Evolutionary conservation across 2,888 invertebrate species (phyloP).

Genomic region (Lepas anatifera): DNA sequence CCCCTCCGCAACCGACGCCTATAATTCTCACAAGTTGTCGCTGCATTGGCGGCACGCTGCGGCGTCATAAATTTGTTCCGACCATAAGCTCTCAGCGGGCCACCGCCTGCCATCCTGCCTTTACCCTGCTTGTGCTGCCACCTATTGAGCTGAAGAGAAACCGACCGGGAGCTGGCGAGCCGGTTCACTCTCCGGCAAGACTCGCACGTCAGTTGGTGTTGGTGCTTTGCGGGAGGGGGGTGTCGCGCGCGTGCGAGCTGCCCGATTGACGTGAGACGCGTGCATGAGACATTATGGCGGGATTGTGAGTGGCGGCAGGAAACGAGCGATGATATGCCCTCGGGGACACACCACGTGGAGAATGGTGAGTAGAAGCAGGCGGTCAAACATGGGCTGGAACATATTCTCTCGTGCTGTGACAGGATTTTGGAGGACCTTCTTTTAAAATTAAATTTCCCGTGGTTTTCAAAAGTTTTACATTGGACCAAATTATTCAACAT

Average conservation of each 20-base stretch:
- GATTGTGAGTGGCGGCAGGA: background rate
- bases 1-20: background rate
- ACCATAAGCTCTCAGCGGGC: background rate
- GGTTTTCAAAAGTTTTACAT: too few relatives aligned
- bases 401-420: too few relatives aligned
- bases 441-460: too few relatives aligned
- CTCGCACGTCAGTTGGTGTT: background rate
- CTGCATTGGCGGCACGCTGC: background rate
- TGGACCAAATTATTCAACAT: too few relatives aligned
- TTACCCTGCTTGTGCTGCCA: background rate
- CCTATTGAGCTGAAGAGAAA: background rate
- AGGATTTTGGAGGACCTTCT: too few relatives aligned
- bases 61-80: background rate
- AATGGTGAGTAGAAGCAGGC: background rate
- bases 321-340: background rate
- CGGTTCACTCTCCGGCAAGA: background rate
- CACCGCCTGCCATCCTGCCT: background rate
- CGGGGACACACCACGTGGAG: background rate
- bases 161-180: background rate
- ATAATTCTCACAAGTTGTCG: conserved; percentile 11
- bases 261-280: background rate
- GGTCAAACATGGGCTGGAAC: too few relatives aligned
- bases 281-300: background rate
- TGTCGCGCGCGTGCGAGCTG: background rate
- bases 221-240: background rate